Percentiles rank a stretch among this genome's conserved stretches.
phyloP scores from a whole-genome alignment of 2,888 invertebrate genomes.

The Tetragonula carbonaria region DNA sequence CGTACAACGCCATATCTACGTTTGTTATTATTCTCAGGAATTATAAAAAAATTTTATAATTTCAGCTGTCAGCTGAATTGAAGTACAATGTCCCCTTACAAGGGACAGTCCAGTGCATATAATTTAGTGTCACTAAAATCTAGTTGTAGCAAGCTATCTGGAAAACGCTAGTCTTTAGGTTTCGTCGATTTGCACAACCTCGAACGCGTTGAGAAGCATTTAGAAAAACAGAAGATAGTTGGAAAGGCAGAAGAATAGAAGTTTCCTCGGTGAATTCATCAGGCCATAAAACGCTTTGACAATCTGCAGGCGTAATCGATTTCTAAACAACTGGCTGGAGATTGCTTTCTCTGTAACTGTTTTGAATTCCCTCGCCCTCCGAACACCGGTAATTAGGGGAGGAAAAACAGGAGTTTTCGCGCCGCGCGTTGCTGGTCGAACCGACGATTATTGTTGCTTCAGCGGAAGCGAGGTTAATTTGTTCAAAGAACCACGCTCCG shows the following conservation, averaged over 20 bases:
- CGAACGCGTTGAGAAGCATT: no score
- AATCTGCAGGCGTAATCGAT: slow-evolving; percentile 48
- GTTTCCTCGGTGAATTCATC: slow-evolving; percentile 3
- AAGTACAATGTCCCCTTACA: no score
- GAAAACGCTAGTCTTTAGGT: no score
- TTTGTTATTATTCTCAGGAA: no score
- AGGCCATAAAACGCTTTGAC: slow-evolving; percentile 35
- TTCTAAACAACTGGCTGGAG: slow-evolving; percentile 43
- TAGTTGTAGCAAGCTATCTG: no score
- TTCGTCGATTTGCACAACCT: no score
- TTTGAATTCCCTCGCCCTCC: slow-evolving; percentile 10
- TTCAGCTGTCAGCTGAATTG: no score
- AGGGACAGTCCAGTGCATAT: no score
- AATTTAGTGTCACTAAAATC: no score
- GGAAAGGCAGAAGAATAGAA: not conserved
- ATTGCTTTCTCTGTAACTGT: slow-evolving; percentile 27
- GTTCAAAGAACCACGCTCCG: slow-evolving; percentile 3
- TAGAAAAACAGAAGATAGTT: not conserved
- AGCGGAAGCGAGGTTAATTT: slow-evolving; percentile 20
- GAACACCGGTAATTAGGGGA: slow-evolving; percentile 32
- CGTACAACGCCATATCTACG: no score
- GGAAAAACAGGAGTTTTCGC: slow-evolving; percentile 12
- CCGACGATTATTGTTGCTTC: slow-evolving; percentile 25
- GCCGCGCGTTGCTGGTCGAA: no score
- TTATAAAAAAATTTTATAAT: no score